Percentiles rank a stretch among this genome's conserved stretches.
phyloP scores from a whole-genome alignment of 2,888 invertebrate genomes.

The Corbicula japonica region DNA sequence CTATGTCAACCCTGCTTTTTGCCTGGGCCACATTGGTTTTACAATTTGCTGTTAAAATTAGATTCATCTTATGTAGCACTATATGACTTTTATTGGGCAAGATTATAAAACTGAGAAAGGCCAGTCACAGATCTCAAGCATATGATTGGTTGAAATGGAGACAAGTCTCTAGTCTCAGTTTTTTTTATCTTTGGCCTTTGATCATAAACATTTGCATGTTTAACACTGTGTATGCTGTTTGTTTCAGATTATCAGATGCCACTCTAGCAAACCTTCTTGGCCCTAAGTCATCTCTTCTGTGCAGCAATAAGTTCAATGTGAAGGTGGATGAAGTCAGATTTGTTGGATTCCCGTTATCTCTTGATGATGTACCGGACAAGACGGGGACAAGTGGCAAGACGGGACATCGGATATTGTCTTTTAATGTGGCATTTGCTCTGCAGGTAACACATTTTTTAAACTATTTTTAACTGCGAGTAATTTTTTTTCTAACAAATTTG shows the following conservation, averaged over 20 bases:
- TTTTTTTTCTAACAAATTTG: not conserved
- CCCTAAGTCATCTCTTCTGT: constrained; percentile 93
- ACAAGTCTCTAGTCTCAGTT: too few relatives aligned
- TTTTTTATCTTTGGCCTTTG: too few relatives aligned
- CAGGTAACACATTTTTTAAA: constrained; percentile 77
- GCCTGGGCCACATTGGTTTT: too few relatives aligned
- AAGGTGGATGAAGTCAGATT: constrained; percentile 98
- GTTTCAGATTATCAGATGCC: constrained; percentile 77
- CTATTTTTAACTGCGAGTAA: not conserved
- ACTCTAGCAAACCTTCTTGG: constrained; percentile 82
- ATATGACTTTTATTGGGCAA: too few relatives aligned
- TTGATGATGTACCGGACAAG: constrained; percentile 72
- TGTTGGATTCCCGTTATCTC: constrained; percentile 95
- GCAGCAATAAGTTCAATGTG: constrained; percentile 96
- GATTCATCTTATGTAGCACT: too few relatives aligned
- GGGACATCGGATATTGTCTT: constrained; percentile 90
- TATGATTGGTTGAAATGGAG: too few relatives aligned
- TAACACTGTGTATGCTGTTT: too few relatives aligned
- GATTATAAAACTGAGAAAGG: too few relatives aligned
- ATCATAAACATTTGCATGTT: too few relatives aligned
- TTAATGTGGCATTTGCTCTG: constrained; percentile 90
- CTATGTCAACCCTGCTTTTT: too few relatives aligned
- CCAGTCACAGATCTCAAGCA: too few relatives aligned
- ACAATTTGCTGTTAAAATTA: too few relatives aligned
- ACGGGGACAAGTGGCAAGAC: constrained; percentile 68